Evolutionary conservation across 2,113 vertebrate genomes (phyloP), one percentile per base, ranked within the genome.

Genomic region (Sinocyclocheilus anophthalmus): DNA sequence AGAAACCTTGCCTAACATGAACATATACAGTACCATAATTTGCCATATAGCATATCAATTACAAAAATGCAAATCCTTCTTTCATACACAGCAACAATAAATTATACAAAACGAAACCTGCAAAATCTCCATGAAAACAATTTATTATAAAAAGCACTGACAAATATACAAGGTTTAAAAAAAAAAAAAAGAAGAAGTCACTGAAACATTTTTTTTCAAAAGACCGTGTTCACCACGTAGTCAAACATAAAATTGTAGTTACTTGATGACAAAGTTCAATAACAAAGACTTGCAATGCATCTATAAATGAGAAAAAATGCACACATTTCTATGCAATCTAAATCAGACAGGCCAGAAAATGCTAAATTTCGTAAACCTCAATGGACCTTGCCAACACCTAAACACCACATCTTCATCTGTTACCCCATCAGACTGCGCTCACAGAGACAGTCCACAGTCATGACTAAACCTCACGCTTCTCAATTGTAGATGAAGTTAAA

Each of bases 401-500:
- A 80, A 55, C 85, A 86, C 39, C 0, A 45, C 53, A 69, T 72
- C 75, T 61, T 67, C 45, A 53, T 65, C 57, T 69, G 30, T 77
- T 83, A 48, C 45, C 20, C 91, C 90, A 92, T 93, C 84, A 87
- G 95, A 95, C 97, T 96, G 98, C 95, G 94, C 97, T 99, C 97
- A 98, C 95, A 96, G 96, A 98, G 98, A 97, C 96, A 94, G 96
- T 95, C 93, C 92, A 90, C 89, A 75, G 7, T 59, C 69, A 67
- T 80, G 89, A 50, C 59, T 61, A 65, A 83, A 85, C 24, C 24
- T 61, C 0, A 82, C 53, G 67, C 81, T 59, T 57, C 48, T 98
- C 96, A 99, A 94, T 99, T 99, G 95, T 99, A 99, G 94, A 99
- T 99, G 93, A 99, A 99, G 94, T 99, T 99, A 95, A 99, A 99